A percentile compares a stretch with the other conserved stretches of the same genome.
phyloP scores from a whole-genome alignment of 2,113 vertebrate genomes.

The Rhinopomastus cyanomelas region DNA sequence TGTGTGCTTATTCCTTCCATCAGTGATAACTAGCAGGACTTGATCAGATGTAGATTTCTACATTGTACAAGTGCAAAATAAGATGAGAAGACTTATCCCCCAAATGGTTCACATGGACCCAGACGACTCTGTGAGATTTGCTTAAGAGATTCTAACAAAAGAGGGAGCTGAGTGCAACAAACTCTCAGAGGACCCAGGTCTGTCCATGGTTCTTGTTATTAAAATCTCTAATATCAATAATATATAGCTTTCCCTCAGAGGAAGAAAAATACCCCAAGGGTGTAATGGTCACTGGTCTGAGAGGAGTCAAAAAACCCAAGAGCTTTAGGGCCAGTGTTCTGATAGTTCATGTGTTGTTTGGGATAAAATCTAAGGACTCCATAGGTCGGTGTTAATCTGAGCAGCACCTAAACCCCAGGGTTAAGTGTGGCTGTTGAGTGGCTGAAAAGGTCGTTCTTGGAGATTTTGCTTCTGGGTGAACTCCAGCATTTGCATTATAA shows the following conservation, averaged over 20 bases:
- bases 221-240: background rate
- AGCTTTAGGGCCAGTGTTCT: background rate
- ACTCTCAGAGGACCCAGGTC: background rate
- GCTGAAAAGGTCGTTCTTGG: conserved; percentile 19
- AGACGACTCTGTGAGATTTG: background rate
- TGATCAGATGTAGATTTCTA: background rate
- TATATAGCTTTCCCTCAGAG: background rate
- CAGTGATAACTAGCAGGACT: accelerated
- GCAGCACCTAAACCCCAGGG: background rate
- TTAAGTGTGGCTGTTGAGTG: background rate
- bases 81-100: background rate
- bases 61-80: background rate
- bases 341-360: background rate
- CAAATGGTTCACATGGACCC: background rate
- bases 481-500: conserved; percentile 12
- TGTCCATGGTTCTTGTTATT: background rate
- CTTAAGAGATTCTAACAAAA: background rate
- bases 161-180: background rate
- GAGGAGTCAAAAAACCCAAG: background rate
- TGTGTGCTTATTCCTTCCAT: background rate
- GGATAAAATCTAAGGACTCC: background rate
- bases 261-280: background rate
- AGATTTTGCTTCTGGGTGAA: conserved; percentile 6
- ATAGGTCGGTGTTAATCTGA: background rate
- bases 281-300: background rate